phyloP scores from a whole-genome alignment of 2,888 invertebrate genomes.

The Belgica antarctica region DNA sequence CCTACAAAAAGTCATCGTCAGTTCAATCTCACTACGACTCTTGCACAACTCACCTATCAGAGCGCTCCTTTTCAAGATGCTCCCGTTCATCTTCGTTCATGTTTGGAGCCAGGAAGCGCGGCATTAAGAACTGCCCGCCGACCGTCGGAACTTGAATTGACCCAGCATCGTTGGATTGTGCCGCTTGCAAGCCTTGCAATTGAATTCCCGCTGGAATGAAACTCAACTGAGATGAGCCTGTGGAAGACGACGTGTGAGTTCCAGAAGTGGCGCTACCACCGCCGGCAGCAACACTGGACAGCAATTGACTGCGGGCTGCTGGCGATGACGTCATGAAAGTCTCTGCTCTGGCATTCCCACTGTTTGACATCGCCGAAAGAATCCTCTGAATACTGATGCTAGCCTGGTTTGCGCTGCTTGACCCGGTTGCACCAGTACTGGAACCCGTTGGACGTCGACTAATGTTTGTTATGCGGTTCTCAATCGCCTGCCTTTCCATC shows the following conservation, averaged over 20 bases:
- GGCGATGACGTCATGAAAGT: slow-evolving; percentile 98
- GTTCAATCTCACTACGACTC: too few relatives aligned
- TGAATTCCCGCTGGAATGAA: slow-evolving; percentile 46
- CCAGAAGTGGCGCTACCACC: slow-evolving; percentile 48
- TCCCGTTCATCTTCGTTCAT: slow-evolving; percentile 58
- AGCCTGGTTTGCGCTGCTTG: slow-evolving; percentile 22
- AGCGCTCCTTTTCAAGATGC: slow-evolving; percentile 59
- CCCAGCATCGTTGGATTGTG: slow-evolving; percentile 44
- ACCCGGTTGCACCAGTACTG: background rate
- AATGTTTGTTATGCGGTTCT: slow-evolving; percentile 51
- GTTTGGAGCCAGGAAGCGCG: slow-evolving; percentile 59
- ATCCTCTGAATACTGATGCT: slow-evolving; percentile 38
- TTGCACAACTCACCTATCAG: slow-evolving; percentile 56
- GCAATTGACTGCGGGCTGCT: slow-evolving; percentile 89
- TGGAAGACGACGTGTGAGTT: slow-evolving; percentile 52
- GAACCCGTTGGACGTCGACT: background rate
- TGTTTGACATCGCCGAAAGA: slow-evolving; percentile 39
- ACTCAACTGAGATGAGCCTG: slow-evolving; percentile 47
- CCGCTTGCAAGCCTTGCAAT: slow-evolving; percentile 40
- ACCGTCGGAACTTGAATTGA: slow-evolving; percentile 45
- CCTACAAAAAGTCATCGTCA: too few relatives aligned
- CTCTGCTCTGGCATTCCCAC: slow-evolving; percentile 67
- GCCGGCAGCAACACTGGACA: slow-evolving; percentile 53
- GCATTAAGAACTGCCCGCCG: slow-evolving; percentile 52
- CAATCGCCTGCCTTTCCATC: slow-evolving; percentile 83